Evolutionary conservation across 2,888 invertebrate species (phyloP).

Genomic region (Eustalomyia histrio): DNA sequence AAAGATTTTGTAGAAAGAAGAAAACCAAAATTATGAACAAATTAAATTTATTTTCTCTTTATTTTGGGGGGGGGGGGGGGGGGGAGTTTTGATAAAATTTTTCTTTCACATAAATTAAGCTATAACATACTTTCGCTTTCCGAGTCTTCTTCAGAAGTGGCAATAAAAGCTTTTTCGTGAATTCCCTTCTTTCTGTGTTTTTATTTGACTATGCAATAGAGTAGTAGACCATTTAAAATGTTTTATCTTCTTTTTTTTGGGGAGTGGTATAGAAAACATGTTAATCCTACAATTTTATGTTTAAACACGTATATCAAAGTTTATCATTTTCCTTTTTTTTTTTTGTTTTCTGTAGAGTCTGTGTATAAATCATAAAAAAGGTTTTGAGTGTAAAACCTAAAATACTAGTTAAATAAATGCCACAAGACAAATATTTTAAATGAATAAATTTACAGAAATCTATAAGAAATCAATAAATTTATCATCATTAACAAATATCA

Average conservation of each 20-base stretch:
- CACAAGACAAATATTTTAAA: neutral
- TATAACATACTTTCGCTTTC: too few relatives aligned
- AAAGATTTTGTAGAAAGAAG: too few relatives aligned
- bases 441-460: neutral
- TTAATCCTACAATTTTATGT: constrained; percentile 60
- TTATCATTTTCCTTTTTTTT: constrained; percentile 11
- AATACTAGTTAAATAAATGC: neutral
- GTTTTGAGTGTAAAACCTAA: neutral
- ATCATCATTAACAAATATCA: neutral
- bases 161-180: too few relatives aligned
- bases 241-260: constrained; percentile 7
- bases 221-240: constrained; percentile 33
- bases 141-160: too few relatives aligned
- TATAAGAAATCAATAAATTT: neutral
- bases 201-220: constrained; percentile 11
- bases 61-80: too few relatives aligned
- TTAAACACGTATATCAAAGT: constrained; percentile 58
- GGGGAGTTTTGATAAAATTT: too few relatives aligned
- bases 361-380: neutral
- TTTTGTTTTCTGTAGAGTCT: neutral
- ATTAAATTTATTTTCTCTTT: too few relatives aligned
- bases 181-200: neutral
- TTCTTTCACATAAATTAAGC: too few relatives aligned
- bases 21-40: too few relatives aligned
- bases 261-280: constrained; percentile 33